Evolutionary conservation across 1,140 invertebrate species (phyloP).

Genomic region (Caenorhabditis inopinata): DNA sequence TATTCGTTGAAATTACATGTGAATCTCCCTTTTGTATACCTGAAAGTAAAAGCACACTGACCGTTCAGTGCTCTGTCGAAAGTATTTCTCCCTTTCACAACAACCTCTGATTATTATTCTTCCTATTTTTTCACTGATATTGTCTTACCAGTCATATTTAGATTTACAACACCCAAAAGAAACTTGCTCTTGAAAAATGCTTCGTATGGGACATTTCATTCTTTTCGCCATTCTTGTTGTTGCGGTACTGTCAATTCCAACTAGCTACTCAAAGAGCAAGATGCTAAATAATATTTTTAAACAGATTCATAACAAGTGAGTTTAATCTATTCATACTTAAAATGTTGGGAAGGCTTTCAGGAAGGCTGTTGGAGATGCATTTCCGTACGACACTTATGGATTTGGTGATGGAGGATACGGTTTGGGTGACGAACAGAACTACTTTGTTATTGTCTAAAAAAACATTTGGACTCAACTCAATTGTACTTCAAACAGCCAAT

Average conservation of each 20-base stretch:
- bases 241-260: constrained; percentile 21
- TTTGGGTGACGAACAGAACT: constrained; percentile 1
- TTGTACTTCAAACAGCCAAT: too few species aligned
- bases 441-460: constrained; percentile 1
- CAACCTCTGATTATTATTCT: too few species aligned
- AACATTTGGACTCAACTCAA: too few species aligned
- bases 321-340: neutral
- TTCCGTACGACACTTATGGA: constrained; percentile 17
- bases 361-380: constrained; percentile 16
- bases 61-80: too few species aligned
- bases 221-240: constrained; percentile 8
- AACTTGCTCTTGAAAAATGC: neutral
- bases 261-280: constrained; percentile 36
- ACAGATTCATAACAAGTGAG: constrained; percentile 39
- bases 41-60: too few species aligned
- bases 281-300: constrained; percentile 37
- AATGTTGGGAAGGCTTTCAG: neutral
- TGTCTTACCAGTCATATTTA: too few species aligned
- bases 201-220: constrained; percentile 12
- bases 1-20: too few species aligned
- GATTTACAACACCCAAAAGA: neutral
- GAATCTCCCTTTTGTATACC: too few species aligned
- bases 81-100: too few species aligned
- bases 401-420: constrained; percentile 29
- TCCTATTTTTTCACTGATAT: too few species aligned